Percentiles rank a stretch among this genome's conserved stretches.
Evolutionary conservation across 1,140 invertebrate genomes (phyloP).

Genomic region (Hypothenemus hampei): DNA sequence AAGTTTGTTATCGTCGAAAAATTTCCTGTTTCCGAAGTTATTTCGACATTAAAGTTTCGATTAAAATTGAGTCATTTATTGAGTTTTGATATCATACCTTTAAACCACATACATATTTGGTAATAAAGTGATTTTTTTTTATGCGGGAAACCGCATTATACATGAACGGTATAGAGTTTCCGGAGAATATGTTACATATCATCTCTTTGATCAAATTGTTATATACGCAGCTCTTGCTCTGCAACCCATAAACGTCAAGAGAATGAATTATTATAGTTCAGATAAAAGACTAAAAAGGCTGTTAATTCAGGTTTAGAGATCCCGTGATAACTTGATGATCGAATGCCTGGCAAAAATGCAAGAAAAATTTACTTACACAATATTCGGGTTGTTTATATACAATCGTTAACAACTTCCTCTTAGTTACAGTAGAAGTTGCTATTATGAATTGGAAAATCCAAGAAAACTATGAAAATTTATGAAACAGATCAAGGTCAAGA

Average conservation of each 20-base stretch:
- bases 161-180: conserved; percentile 2
- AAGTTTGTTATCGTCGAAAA: too few species aligned
- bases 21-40: conserved; percentile 25
- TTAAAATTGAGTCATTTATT: conserved; percentile 26
- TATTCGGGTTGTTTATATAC: too few species aligned
- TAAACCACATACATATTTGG: background rate
- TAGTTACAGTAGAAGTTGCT: too few species aligned
- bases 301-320: conserved; percentile 14
- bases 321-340: conserved; percentile 8
- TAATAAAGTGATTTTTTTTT: background rate
- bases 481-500: too few species aligned
- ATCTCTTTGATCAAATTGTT: conserved; percentile 14
- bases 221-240: conserved; percentile 17
- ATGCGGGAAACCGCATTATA: background rate
- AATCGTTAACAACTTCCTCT: too few species aligned
- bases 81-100: conserved; percentile 18
- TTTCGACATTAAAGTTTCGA: conserved; percentile 27
- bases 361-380: conserved; percentile 8
- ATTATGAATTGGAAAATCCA: too few species aligned
- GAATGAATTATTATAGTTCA: conserved; percentile 9
- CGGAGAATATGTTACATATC: conserved; percentile 6
- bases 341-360: background rate
- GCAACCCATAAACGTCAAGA: conserved; percentile 13
- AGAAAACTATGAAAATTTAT: too few species aligned
- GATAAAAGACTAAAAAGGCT: conserved; percentile 16